Evolutionary conservation across 2,888 invertebrate genomes (phyloP), one percentile per base, ranked within the genome.

Genomic region (Erynnis tages): DNA sequence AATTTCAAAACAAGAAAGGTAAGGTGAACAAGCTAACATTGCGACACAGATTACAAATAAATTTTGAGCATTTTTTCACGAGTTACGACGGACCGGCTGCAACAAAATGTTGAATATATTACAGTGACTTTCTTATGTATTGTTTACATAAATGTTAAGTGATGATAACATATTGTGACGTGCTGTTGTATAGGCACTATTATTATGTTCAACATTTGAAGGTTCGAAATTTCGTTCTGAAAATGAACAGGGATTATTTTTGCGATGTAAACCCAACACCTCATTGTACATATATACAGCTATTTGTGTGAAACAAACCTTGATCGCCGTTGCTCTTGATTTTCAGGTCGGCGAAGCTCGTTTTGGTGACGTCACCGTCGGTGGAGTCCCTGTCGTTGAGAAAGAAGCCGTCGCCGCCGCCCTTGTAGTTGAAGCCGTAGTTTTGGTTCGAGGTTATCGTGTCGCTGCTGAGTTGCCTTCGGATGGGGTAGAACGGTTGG

Each of bases 281-380:
- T n/a, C n/a, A n/a, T n/a, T n/a, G n/a, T n/a, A n/a, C n/a, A n/a
- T n/a, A n/a, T 23, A 14, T 34, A 25, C 45, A 45, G 6, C 4
- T 11, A 8, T 11, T 13, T n/a, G 11, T 4, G 19, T 13, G 25
- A 23, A 58, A 76, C 79, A 67, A 70, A 87, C 87, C 85, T 82
- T 75, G 85, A 59, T 91, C 91, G 49, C 90, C 91, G 48, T 90
- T 84, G 69, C 84, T 78, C 63, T 86, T 88, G 61, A 83, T 82
- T 70, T 85, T 92, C 53, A 95, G 81, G 69, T 95, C 94, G 21
- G 95, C 95, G 81, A 95, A 95, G 76, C 93, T 94, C 57, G 92
- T 87, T 76, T 92, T 88, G 52, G 79, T 81, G 27, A 61, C 70
- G 57, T 92, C 92, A 2, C 91, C 91, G 67, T 93, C 93, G 6